Conservation (phyloP, 1,140 invertebrate species). For the Antheraea pernyi region DNA sequence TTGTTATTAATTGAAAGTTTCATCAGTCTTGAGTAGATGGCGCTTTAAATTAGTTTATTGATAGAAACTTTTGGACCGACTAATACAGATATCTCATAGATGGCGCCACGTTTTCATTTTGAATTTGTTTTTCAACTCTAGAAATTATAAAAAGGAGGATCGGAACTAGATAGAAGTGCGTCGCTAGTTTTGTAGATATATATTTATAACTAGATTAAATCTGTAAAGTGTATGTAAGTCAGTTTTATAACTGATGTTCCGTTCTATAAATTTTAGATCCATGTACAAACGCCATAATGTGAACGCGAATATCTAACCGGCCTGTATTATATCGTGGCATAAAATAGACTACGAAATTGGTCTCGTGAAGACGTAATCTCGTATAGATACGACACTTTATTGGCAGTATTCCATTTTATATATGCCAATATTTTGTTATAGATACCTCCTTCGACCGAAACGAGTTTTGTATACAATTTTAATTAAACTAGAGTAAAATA, state of each 20-base stretch:
- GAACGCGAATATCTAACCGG: constrained; percentile 1
- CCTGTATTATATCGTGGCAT: constrained; percentile 1
- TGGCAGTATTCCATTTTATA: constrained; percentile 4
- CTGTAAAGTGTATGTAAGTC: too few species aligned
- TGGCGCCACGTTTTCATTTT: too few species aligned
- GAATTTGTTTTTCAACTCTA: too few species aligned
- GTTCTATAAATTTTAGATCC: background rate
- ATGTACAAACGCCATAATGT: background rate
- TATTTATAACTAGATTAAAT: too few species aligned
- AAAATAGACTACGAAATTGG: constrained; percentile 4
- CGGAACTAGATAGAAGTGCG: too few species aligned
- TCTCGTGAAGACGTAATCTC: constrained; percentile 3
- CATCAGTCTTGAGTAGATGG: too few species aligned
- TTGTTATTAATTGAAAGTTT: too few species aligned
- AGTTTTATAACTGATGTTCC: background rate
- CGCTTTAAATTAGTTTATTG: too few species aligned
- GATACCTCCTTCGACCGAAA: background rate
- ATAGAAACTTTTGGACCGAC: too few species aligned
- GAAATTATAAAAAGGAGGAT: too few species aligned
- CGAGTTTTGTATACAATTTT: background rate
- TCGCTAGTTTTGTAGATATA: too few species aligned
- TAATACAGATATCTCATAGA: too few species aligned
- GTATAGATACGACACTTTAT: background rate
- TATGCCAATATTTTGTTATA: constrained; percentile 1
- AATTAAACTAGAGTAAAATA: background rate